phyloP scores from a whole-genome alignment of 2,113 vertebrate species.

The Campylorhamphus procurvoides region DNA sequence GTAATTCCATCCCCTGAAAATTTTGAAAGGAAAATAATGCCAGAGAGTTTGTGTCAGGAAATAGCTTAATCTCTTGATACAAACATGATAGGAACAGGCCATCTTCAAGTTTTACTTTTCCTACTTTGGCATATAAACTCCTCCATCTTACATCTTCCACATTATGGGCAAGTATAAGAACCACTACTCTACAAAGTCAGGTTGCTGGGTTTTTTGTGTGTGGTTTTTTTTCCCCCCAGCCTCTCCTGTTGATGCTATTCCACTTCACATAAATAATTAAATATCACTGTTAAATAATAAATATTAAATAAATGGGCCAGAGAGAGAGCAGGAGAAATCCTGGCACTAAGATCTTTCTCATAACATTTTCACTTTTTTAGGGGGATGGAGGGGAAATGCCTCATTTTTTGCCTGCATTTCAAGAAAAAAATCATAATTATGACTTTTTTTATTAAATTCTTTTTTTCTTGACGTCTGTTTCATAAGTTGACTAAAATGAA shows the following conservation, averaged over 20 bases:
- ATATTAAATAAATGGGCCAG: constrained; percentile 69
- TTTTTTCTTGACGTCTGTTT: not conserved
- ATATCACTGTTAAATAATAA: constrained; percentile 67
- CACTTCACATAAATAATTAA: constrained; percentile 63
- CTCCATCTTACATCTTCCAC: not conserved
- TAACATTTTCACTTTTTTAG: not conserved
- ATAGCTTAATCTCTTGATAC: not conserved
- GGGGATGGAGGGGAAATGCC: accelerated
- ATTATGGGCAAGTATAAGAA: constrained; percentile 5
- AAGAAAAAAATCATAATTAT: not conserved
- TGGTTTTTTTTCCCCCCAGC: not conserved
- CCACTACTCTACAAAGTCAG: not conserved
- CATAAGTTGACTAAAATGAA: not conserved
- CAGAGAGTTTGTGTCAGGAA: not conserved
- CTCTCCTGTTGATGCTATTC: constrained; percentile 51
- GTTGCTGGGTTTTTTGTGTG: not conserved
- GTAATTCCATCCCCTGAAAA: not conserved
- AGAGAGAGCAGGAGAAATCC: constrained; percentile 35
- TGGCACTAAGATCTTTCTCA: not conserved
- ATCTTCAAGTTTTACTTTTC: not conserved
- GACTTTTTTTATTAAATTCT: not conserved
- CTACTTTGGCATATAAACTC: not conserved
- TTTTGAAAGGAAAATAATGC: not conserved
- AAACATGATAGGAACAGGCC: not conserved
- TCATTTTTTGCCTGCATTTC: not conserved